Evolutionary conservation across 2,797 vertebrate genomes (phyloP), one percentile per base, ranked within the genome.

Genomic region (Myripristis jacobus): DNA sequence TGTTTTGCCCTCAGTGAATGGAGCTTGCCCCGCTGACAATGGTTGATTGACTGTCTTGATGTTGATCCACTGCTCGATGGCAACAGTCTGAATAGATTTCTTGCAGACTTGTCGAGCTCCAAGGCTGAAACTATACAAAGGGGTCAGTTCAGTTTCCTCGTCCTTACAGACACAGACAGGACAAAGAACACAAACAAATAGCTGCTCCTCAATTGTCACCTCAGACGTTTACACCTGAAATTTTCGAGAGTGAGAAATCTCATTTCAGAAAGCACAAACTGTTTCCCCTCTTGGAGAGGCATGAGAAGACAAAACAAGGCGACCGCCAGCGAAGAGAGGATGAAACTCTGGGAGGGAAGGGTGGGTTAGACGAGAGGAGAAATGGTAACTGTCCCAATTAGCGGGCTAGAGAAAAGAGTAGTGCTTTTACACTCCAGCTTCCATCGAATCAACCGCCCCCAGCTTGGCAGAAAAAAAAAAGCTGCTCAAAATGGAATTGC

Each of bases 311-410:
- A 86, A 73, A 81, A 85, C 72, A 80, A 86, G 63, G 72, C 50
- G 25, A 64, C 73, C 66, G 72, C 56, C 74, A 54, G 76, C 11
- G 41, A 47, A 77, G 82, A 82, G 76, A 68, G 79, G 75, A 72
- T 82, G 74, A 81, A 76, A 41, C 56, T 41, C 18, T 70, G 41
- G 83, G 76, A 76, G 70, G 70, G 65, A 62, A 69, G 69, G 64
- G 38, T 25, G 81, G 70, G 78, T 83, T 66, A 83, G 75, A 84
- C 70, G 18, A 66, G 79, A 74, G 73, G 73, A 82, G 80, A 65
- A 79, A 83, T 74, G 83, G 75, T 87, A 86, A 90, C 88, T 75
- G 65, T 87, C 80, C 89, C 88, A 92, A 92, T 92, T 91, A 91
- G 84, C 67, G 56, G 87, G 82, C 82, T 88, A 87, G 73, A 89